A percentile compares a stretch with the other conserved stretches of the same genome.
These are phyloP conservation scores for Tetramorium alpestre DNA, from an alignment of 1,140 invertebrate species.

Conservation along the genomic window DNA sequence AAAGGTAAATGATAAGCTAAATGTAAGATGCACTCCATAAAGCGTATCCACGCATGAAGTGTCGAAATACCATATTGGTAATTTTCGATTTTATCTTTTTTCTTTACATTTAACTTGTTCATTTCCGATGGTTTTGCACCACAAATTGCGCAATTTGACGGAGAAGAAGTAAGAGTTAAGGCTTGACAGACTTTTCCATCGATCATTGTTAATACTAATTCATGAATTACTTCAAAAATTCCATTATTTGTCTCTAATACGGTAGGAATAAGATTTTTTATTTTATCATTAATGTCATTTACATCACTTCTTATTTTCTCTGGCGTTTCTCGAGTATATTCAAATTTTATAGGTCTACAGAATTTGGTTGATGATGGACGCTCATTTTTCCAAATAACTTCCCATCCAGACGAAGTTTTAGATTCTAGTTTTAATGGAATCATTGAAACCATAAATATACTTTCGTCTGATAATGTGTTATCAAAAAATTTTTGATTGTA, in stretches of 20 bases:
- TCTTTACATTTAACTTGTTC: not conserved
- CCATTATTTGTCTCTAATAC: not conserved
- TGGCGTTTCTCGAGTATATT: not conserved
- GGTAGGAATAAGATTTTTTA: not conserved
- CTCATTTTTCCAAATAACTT: too few relatives aligned
- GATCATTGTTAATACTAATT: not conserved
- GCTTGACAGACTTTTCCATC: not conserved
- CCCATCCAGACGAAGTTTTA: too few relatives aligned
- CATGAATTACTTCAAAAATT: not conserved
- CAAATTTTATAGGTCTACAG: not conserved
- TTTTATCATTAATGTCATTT: conserved; percentile 1
- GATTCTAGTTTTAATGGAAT: not conserved
- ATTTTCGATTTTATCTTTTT: not conserved
- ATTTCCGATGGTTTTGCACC: too few relatives aligned
- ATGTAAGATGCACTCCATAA: not conserved
- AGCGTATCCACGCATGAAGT: not conserved
- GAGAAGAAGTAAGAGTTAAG: too few relatives aligned
- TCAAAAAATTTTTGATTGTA: conserved; percentile 17
- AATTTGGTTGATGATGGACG: not conserved
- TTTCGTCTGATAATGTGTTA: not conserved
- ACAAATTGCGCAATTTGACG: too few relatives aligned
- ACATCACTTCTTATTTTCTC: not conserved
- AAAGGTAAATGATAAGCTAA: not conserved
- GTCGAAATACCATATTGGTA: not conserved
- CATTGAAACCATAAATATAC: conserved; percentile 12